Evolutionary conservation across 2,113 vertebrate genomes (phyloP), one percentile per base, ranked within the genome.

Genomic region (Stigmatopora nigra): DNA sequence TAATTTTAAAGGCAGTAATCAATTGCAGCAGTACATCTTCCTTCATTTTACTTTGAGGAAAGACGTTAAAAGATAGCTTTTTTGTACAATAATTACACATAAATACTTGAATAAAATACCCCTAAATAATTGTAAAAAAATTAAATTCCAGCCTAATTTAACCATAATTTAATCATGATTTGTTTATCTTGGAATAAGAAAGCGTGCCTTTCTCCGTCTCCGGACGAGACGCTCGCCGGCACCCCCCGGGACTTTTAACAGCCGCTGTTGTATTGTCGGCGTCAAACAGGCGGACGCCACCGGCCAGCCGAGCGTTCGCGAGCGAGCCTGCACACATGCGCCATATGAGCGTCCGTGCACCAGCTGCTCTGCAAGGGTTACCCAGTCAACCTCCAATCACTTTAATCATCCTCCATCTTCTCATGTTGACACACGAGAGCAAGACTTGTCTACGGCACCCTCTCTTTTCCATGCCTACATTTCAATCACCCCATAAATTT

Each of bases 291-390:
- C 35, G 20, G 80, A 86, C 76, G 86, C 87, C 75, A 84, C 82
- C 62, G 72, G 86, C 80, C 69, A 76, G 87, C 81, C 86, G 80
- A 81, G 86, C 85, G 86, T 31, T 3, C 25, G 25, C 25, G 25
- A 31, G 25, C 25, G 25, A 31, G 25, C 3, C 25, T 3, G 25
- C 66, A 59, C 77, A 3, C 76, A 75, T 77, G 76, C 79, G 47
- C 88, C 87, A 88, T 89, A 81, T 87, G 87, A 87, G 76, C 86
- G 86, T 80, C 84, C 80, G 51, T 72, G 80, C 75, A 88, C 80
- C 87, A 89, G 87, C 87, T 89, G 86, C 86, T 89, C 84, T 71
- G 80, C 84, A 85, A 81, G 83, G 84, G 81, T 86, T 76, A 87
- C 77, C 79, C 73, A 84, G 78, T 83, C 85, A 86, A 87, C 84